Conservation (phyloP, 1,140 invertebrate genomes). For the Drosophila neocordata region DNA sequence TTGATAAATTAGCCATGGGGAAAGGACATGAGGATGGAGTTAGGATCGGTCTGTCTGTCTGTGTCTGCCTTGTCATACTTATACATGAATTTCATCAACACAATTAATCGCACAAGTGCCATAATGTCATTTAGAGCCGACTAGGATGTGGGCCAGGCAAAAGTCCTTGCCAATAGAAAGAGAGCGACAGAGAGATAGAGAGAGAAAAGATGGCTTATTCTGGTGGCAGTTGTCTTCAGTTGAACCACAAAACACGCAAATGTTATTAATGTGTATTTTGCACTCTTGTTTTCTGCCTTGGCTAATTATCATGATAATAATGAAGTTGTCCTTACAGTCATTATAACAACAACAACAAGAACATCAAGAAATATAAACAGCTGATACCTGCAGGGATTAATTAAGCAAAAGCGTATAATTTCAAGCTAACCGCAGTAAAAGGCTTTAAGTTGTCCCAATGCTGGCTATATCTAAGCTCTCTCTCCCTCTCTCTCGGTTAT, state of each 20-base stretch:
- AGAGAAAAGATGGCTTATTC: too few species aligned
- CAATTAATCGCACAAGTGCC: constrained; percentile 69
- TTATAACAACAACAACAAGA: constrained; percentile 26
- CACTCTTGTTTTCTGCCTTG: constrained; percentile 35
- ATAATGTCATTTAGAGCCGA: constrained; percentile 45
- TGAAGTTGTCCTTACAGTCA: constrained; percentile 44
- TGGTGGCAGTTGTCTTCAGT: constrained; percentile 13
- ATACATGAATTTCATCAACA: constrained; percentile 72
- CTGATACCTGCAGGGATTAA: constrained; percentile 64
- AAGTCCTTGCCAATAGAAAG: too few species aligned
- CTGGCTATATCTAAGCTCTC: not conserved
- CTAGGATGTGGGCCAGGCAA: constrained; percentile 18
- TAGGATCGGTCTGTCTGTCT: constrained; percentile 18
- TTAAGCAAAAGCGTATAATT: constrained; percentile 68
- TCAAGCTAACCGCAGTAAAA: constrained; percentile 41
- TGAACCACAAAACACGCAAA: constrained; percentile 60
- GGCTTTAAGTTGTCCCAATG: constrained; percentile 26
- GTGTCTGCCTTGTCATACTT: constrained; percentile 23
- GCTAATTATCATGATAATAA: constrained; percentile 48
- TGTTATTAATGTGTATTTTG: constrained; percentile 65
- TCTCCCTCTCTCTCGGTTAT: not conserved
- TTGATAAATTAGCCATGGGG: not conserved
- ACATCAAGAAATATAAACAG: constrained; percentile 34
- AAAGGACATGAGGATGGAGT: constrained; percentile 15
- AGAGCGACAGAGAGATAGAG: not conserved